phyloP scores from a whole-genome alignment of 2,888 invertebrate genomes.

The Mimas tiliae region DNA sequence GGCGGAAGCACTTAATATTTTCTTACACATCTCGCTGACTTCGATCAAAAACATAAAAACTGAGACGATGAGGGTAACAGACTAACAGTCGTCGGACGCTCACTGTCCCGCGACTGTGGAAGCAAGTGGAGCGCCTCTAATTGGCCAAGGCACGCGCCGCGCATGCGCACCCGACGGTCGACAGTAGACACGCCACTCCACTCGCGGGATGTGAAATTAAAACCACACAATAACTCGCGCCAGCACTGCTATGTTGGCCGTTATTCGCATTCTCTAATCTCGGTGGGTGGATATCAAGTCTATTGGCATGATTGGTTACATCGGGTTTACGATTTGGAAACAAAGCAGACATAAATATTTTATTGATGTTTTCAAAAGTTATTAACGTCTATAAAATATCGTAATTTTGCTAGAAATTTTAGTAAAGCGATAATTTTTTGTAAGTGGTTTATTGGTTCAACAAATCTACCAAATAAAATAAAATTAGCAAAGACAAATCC shows the following conservation, averaged over 20 bases:
- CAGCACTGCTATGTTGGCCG: constrained; percentile 67
- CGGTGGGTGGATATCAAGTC: neutral
- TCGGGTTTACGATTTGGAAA: neutral
- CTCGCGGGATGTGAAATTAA: constrained; percentile 82
- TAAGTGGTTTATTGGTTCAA: no score
- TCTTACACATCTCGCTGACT: neutral
- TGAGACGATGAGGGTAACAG: neutral
- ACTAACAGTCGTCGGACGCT: constrained; percentile 28
- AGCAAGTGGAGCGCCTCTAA: constrained; percentile 84
- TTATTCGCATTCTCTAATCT: constrained; percentile 51
- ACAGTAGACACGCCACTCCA: constrained; percentile 60
- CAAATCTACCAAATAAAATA: no score
- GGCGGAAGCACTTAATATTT: neutral
- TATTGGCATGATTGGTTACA: neutral
- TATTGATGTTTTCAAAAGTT: neutral
- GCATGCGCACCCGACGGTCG: constrained; percentile 59
- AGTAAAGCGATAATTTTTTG: no score
- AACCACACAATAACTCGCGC: constrained; percentile 61
- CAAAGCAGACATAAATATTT: neutral
- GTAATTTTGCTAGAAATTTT: no score
- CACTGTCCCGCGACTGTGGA: constrained; percentile 67
- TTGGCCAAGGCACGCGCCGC: constrained; percentile 81
- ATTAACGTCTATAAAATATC: no score
- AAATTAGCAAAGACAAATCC: no score
- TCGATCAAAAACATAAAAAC: neutral